Evolutionary conservation across 2,797 vertebrate species (phyloP).

Genomic region (Squalus acanthias): DNA sequence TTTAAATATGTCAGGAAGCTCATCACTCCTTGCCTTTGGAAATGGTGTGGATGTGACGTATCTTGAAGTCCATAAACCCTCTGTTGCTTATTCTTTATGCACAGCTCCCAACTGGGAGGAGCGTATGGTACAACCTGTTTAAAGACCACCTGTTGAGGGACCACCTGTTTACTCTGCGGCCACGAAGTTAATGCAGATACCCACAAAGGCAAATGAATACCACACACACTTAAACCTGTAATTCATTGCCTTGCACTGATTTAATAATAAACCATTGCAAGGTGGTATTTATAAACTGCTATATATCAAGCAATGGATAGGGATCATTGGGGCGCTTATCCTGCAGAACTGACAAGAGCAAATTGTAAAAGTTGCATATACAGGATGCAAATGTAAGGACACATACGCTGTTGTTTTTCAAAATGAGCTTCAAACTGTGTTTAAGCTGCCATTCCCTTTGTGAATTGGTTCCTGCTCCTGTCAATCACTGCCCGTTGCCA

Average conservation of each 20-base stretch:
- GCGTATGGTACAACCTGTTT: neutral
- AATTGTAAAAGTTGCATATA: neutral
- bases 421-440: neutral
- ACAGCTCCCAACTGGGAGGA: neutral
- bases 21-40: neutral
- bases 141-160: neutral
- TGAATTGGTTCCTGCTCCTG: neutral
- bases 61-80: neutral
- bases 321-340: neutral
- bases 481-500: neutral
- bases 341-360: neutral
- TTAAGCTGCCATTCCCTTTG: neutral
- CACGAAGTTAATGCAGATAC: neutral
- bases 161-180: neutral
- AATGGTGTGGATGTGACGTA: neutral
- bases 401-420: slow-evolving; percentile 15
- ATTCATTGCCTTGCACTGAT: neutral
- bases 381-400: neutral
- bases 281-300: neutral
- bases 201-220: neutral
- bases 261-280: neutral
- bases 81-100: neutral
- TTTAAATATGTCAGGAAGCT: no score
- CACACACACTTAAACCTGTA: no score
- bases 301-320: neutral